Evolutionary conservation across 2,888 invertebrate species (phyloP), one percentile per base, ranked within the genome.

Genomic region (Phrixothrix hirtus): DNA sequence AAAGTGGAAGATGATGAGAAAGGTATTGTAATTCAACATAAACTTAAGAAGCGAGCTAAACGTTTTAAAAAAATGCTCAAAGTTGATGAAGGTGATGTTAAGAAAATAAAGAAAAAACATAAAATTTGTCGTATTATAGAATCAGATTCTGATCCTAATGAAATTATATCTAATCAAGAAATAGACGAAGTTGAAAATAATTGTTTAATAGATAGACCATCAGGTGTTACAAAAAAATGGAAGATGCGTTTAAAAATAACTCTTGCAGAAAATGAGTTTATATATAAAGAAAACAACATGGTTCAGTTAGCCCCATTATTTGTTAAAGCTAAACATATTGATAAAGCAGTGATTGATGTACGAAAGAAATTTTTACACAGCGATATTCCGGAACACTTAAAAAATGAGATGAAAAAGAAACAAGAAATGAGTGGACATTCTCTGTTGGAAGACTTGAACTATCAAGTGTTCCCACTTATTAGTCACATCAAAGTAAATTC

Each of bases 291-390:
- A n/a, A n/a, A n/a, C n/a, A n/a, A n/a, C n/a, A n/a, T n/a, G n/a
- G n/a, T n/a, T n/a, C n/a, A 86, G 73, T 67, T 87, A 30, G 89
- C 89, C 1, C 88, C 90, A n/a, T 77, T 90, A 34, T 90, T 90
- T 73, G 67, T 79, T 1, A 81, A 67, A 56, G 27, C 64, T 3
- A 57, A 73, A 29, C 71, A 79, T 7, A 67, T 79, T 10, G 84
- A 86, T 75, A 78, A 81, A 10, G 79, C 76, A 42, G 74, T 78
- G 30, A 49, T 83, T 32, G 82, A 83, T 69, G 88, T 89, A 2
- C 83, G 84, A 61, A 82, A 82, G 55, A 80, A 81, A 53, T 89
- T 90, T 74, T 75, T 90, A 26, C 80, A 83, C 60, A 87, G 89
- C 55, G 87, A 87, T n/a, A 80, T 87, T 3, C 85, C 87, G 6